These are phyloP conservation scores for Heliothis virescens DNA, from an alignment of 1,140 invertebrate genomes.

Conservation along the genomic window DNA sequence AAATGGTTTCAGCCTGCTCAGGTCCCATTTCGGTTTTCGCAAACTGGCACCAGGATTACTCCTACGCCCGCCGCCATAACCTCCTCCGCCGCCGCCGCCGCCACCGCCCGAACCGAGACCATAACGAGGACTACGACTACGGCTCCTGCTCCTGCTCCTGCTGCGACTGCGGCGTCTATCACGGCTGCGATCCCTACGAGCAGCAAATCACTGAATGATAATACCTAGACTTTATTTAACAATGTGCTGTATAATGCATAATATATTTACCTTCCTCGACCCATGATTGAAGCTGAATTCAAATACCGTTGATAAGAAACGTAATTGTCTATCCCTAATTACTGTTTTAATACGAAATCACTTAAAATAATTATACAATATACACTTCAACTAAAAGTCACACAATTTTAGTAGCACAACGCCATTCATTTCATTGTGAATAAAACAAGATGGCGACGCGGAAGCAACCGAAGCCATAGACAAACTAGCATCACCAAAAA, in stretches of 20 bases:
- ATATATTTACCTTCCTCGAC: slow-evolving; percentile 76
- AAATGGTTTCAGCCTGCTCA: slow-evolving; percentile 93
- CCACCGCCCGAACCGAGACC: slow-evolving; percentile 72
- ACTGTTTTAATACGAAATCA: neutral
- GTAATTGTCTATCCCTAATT: neutral
- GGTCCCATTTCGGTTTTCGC: slow-evolving; percentile 92
- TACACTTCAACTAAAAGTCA: neutral
- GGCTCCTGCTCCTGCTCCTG: slow-evolving; percentile 80
- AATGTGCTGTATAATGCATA: slow-evolving; percentile 22
- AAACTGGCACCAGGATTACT: slow-evolving; percentile 86
- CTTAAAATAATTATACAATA: neutral
- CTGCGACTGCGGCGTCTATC: slow-evolving; percentile 79
- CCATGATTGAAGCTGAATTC: slow-evolving; percentile 60
- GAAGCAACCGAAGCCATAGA: neutral
- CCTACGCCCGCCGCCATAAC: slow-evolving; percentile 86
- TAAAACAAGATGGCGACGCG: slow-evolving; percentile 70
- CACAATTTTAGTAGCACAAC: neutral
- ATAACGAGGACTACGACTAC: slow-evolving; percentile 79
- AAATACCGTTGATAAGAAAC: neutral
- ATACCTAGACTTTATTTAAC: neutral
- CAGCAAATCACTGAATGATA: slow-evolving; percentile 17
- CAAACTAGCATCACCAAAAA: neutral
- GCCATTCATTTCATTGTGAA: slow-evolving; percentile 55
- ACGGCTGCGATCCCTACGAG: slow-evolving; percentile 76
- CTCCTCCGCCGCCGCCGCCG: slow-evolving; percentile 80